Evolutionary conservation across 2,888 invertebrate genomes (phyloP).

Genomic region (Fragum sueziense): DNA sequence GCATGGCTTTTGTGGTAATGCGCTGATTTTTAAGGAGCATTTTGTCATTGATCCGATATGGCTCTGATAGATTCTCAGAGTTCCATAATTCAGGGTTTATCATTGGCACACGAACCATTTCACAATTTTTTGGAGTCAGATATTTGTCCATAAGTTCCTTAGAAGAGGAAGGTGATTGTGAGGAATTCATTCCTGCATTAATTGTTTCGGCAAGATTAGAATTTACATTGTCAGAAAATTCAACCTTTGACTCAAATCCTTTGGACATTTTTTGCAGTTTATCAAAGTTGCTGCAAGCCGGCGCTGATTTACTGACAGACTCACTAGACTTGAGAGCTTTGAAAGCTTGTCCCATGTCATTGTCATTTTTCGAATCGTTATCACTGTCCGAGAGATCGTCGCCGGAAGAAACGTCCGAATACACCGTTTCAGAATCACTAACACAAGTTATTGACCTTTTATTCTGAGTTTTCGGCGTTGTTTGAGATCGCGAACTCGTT

Average conservation of each 20-base stretch:
- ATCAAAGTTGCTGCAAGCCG: not conserved
- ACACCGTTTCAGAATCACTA: not conserved
- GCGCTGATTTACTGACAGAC: not conserved
- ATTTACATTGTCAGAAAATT: not conserved
- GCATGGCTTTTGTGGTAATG: too few relatives aligned
- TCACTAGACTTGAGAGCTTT: not conserved
- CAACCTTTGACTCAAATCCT: not conserved
- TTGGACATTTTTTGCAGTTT: not conserved
- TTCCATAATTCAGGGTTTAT: slow-evolving; percentile 1
- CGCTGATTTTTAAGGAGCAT: too few relatives aligned
- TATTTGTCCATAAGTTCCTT: slow-evolving; percentile 5
- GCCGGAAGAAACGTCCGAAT: not conserved
- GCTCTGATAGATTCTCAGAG: not conserved
- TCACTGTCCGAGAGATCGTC: not conserved
- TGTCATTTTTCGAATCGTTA: not conserved
- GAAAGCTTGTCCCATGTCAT: not conserved
- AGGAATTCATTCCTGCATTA: not conserved
- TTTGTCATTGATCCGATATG: not conserved
- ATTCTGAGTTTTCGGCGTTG: not conserved
- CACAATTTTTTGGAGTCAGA: not conserved
- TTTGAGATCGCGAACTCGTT: not conserved
- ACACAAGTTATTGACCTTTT: not conserved
- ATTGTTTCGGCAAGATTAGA: not conserved
- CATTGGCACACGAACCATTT: not conserved
- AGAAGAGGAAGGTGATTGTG: not conserved